Conservation (phyloP, 2,113 vertebrate genomes). For the Periophthalmodon schlosseri region DNA sequence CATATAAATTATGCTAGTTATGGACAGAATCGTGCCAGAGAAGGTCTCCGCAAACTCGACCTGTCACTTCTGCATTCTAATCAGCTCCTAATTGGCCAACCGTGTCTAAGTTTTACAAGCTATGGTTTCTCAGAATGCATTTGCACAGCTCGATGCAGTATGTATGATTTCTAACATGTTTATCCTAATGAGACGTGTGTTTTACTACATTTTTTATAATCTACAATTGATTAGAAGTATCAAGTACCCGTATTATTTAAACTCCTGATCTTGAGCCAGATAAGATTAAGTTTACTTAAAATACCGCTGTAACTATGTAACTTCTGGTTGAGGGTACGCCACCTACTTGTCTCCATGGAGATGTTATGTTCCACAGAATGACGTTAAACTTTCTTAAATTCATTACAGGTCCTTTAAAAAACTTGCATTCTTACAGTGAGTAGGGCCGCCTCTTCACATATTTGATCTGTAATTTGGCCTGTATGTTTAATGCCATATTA, state of each 20-base stretch:
- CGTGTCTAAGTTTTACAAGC: neutral
- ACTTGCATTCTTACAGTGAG: too few relatives aligned
- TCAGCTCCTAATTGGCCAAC: neutral
- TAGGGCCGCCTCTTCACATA: too few relatives aligned
- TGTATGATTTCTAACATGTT: neutral
- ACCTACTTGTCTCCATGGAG: too few relatives aligned
- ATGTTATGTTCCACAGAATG: too few relatives aligned
- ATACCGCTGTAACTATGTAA: too few relatives aligned
- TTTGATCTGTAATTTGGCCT: too few relatives aligned
- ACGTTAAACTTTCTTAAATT: too few relatives aligned
- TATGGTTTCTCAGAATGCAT: neutral
- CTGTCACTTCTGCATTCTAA: constrained; percentile 12
- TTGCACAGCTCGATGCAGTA: neutral
- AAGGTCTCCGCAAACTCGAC: constrained; percentile 2
- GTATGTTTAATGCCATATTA: too few relatives aligned
- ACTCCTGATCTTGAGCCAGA: neutral
- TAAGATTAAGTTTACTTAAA: too few relatives aligned
- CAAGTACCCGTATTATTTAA: neutral
- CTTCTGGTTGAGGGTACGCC: too few relatives aligned
- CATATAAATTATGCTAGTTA: constrained; percentile 2
- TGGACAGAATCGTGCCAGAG: neutral
- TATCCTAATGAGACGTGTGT: neutral
- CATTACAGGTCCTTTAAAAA: too few relatives aligned
- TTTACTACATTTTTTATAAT: neutral
- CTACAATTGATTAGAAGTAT: neutral